These are phyloP conservation scores for Hoplodrina ambigua DNA, from an alignment of 2,888 invertebrate species.

Conservation along the genomic window DNA sequence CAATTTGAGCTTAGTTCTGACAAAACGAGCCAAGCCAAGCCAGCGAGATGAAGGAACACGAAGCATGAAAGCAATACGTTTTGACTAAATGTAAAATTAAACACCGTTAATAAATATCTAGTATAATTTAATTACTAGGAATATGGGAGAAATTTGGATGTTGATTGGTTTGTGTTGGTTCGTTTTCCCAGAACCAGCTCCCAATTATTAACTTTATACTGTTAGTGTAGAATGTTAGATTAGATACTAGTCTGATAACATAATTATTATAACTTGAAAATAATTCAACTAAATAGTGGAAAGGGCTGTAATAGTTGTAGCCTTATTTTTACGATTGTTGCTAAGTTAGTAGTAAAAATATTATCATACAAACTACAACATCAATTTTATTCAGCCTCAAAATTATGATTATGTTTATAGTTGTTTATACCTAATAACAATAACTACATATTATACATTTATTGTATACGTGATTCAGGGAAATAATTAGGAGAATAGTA, in stretches of 20 bases:
- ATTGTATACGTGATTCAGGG: not conserved
- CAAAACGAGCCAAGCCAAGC: not conserved
- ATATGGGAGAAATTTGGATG: too few relatives aligned
- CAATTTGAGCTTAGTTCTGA: not conserved
- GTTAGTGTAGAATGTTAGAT: constrained; percentile 24
- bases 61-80: too few relatives aligned
- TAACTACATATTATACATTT: not conserved
- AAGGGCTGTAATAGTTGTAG: constrained; percentile 62
- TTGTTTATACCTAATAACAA: not conserved
- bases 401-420: constrained; percentile 15
- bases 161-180: not conserved
- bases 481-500: constrained; percentile 6
- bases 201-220: constrained; percentile 22
- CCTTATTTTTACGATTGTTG: constrained; percentile 63
- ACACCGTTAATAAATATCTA: too few relatives aligned
- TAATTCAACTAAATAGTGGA: constrained; percentile 43
- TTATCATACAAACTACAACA: constrained; percentile 26
- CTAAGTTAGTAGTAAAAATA: constrained; percentile 57
- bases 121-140: too few relatives aligned
- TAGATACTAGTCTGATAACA: constrained; percentile 48
- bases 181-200: not conserved
- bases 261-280: constrained; percentile 33
- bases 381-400: constrained; percentile 27
- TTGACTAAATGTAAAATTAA: too few relatives aligned
- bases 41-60: too few relatives aligned